phyloP scores from a whole-genome alignment of 2,888 invertebrate genomes.

The Brachyptera risi region DNA sequence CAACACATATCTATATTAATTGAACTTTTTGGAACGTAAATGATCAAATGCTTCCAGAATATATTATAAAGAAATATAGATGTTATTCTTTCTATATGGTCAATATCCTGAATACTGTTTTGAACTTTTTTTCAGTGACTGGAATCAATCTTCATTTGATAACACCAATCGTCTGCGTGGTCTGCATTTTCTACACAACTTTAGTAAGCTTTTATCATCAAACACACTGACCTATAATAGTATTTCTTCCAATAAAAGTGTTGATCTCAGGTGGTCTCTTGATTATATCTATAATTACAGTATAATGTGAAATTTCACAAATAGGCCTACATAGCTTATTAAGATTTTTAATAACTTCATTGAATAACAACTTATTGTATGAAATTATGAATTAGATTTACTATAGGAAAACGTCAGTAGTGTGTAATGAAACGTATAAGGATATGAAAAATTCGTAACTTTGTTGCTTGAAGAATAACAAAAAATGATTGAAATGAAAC shows the following conservation, averaged over 20 bases:
- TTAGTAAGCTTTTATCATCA: slow-evolving; percentile 94
- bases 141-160: slow-evolving; percentile 76
- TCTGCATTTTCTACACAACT: no score
- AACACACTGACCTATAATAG: slow-evolving; percentile 76
- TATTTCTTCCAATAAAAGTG: slow-evolving; percentile 20
- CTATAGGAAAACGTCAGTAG: no score
- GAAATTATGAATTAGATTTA: no score
- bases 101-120: background rate
- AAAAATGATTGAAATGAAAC: no score
- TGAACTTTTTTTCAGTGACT: slow-evolving; percentile 57
- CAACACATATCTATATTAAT: no score
- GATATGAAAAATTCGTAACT: no score
- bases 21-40: no score
- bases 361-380: no score
- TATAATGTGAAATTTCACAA: background rate
- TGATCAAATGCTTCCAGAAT: no score
- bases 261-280: background rate
- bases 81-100: slow-evolving; percentile 13
- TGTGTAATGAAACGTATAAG: no score
- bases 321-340: background rate
- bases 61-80: slow-evolving; percentile 36
- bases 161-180: slow-evolving; percentile 70
- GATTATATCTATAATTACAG: background rate
- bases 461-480: no score
- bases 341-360: background rate